Evolutionary conservation across 2,888 invertebrate genomes (phyloP), one percentile per base, ranked within the genome.

Genomic region (Drosophila pegasa): DNA sequence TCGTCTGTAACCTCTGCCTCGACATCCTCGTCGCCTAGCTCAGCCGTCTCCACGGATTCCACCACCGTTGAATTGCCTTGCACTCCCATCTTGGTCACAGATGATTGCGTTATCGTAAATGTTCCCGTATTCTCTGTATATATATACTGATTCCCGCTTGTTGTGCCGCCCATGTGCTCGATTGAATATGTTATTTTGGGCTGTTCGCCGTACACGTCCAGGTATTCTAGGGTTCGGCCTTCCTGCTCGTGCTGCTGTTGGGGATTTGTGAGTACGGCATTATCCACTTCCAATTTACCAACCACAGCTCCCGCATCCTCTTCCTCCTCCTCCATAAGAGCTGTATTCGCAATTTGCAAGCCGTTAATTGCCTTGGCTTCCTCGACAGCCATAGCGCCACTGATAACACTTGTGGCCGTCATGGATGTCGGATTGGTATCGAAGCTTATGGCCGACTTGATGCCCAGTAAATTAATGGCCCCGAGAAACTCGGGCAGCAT

Each of bases 371-470:
- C 73, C 43, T 90, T 80, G 29, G 78, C 77, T 16, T 62, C 48
- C 61, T 75, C 83, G 7, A 83, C 66, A 1, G 78, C 74, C 63
- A 80, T 64, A 3, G 71, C 67, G 18, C 58, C 48, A 41, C 50
- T 67, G n/a, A 73, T 52, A 14, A 80, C 68, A 69, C 72, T 76
- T 2, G 66, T 27, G 5, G 33, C 63, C 16, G 37, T 67, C 41
- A 73, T 63, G 1, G 80, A 43, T 12, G 80, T 65, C 5, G 90
- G 84, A 62, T 87, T 91, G 31, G 92, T 91, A 70, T 92, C 92
- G 54, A 92, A 92, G 55, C 92, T 92, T 5, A 92, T 92, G 2
- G 91, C 91, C n/a, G 91, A 91, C 33, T 92, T 92, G 2, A 92
- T 92, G 27, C 92, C 92, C 55, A 92, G 66, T 2, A 92, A 79